A percentile compares a stretch with the other conserved stretches of the same genome.
phyloP scores from a whole-genome alignment of 37 sponge, comb jelly and placozoan genomes.

The Oopsacas minuta region DNA sequence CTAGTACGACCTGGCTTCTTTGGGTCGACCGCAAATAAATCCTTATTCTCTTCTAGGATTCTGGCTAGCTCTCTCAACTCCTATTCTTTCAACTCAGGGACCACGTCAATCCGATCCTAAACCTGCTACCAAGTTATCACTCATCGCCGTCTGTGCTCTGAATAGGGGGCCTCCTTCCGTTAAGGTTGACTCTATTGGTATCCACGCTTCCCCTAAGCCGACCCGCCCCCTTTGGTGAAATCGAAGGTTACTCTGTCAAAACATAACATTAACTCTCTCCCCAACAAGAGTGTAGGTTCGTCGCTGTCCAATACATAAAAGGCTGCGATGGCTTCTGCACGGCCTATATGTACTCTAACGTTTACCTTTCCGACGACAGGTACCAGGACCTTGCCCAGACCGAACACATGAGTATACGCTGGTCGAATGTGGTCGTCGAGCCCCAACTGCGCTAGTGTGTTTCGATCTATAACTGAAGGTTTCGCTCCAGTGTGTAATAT shows the following conservation, averaged over 20 bases:
- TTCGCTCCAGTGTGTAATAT: neutral
- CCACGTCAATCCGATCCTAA: neutral
- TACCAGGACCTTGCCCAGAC: neutral
- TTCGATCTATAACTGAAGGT: neutral
- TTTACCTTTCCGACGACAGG: neutral
- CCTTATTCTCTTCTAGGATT: neutral
- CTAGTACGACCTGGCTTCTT: neutral
- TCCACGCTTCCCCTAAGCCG: neutral
- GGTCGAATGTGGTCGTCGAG: neutral
- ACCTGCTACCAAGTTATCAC: neutral
- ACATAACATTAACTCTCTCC: neutral
- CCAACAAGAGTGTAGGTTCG: neutral
- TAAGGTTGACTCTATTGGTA: neutral
- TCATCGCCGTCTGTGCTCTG: neutral
- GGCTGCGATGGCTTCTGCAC: neutral
- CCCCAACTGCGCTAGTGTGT: neutral
- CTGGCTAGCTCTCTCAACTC: neutral
- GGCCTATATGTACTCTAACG: neutral
- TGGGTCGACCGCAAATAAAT: neutral
- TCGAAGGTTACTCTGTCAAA: neutral
- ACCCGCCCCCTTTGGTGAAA: neutral
- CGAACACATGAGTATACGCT: neutral
- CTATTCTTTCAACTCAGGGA: neutral
- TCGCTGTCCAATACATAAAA: neutral
- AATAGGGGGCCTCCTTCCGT: neutral